Percentiles rank a stretch among this genome's conserved stretches.
Conservation (phyloP, 2,888 invertebrate species). For the Thymelicus lineola region DNA sequence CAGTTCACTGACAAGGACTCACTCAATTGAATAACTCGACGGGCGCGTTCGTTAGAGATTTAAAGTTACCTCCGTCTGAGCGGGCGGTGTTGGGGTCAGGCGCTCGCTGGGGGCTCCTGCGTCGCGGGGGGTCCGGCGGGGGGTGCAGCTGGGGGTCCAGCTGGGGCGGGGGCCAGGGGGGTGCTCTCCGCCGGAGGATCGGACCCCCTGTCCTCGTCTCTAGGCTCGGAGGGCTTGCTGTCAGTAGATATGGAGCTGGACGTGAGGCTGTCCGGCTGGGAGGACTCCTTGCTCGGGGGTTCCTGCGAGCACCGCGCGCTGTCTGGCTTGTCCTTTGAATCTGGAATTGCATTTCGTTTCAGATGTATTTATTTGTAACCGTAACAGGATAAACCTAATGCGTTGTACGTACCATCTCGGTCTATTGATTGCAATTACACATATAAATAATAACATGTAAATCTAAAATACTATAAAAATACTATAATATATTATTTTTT, state of each 20-base stretch:
- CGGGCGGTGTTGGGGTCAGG: neutral
- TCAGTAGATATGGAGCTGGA: constrained; percentile 77
- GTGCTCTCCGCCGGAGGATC: neutral
- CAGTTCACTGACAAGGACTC: too few relatives aligned
- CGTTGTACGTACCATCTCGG: too few relatives aligned
- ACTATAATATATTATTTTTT: too few relatives aligned
- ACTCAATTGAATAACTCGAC: neutral
- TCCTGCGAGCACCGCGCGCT: constrained; percentile 70
- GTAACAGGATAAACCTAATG: too few relatives aligned
- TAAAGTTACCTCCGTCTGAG: constrained; percentile 7
- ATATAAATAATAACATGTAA: too few relatives aligned
- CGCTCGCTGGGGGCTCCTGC: neutral
- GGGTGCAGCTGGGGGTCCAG: neutral
- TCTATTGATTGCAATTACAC: too few relatives aligned
- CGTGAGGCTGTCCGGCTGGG: constrained; percentile 75
- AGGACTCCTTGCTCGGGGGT: constrained; percentile 71
- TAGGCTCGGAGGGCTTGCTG: constrained; percentile 68
- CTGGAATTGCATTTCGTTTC: constrained; percentile 32
- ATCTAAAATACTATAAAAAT: too few relatives aligned
- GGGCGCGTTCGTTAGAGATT: constrained; percentile 1
- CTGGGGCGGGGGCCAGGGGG: neutral
- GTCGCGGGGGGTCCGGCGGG: constrained; percentile 49
- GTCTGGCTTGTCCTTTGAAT: constrained; percentile 67
- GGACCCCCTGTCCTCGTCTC: constrained; percentile 49
- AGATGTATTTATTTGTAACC: neutral